Conservation (phyloP, 2,113 vertebrate genomes). For the Anguilla japonica region DNA sequence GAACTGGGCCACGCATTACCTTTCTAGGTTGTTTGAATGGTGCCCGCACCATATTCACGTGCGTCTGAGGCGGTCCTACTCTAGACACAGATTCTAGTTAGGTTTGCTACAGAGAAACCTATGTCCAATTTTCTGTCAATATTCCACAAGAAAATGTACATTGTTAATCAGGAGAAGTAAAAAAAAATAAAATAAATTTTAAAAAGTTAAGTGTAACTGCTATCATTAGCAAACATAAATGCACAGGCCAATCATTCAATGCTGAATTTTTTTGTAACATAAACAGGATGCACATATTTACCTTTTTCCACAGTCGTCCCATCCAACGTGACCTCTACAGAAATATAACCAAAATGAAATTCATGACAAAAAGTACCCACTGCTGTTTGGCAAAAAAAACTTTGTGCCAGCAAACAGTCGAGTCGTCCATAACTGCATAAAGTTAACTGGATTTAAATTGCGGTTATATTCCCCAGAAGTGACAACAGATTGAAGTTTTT, state of each 20-base stretch:
- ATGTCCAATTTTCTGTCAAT: not conserved
- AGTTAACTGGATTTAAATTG: not conserved
- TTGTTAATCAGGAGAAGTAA: not conserved
- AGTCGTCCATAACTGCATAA: not conserved
- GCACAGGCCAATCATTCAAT: no score
- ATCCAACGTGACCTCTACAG: conserved; percentile 46
- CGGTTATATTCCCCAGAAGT: no score
- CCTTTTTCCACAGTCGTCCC: conserved; percentile 39
- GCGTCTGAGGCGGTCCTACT: not conserved
- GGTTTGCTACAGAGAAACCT: not conserved
- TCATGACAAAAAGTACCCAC: not conserved
- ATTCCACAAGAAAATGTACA: not conserved
- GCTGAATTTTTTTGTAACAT: no score
- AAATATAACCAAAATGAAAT: conserved; percentile 3
- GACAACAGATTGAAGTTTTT: no score
- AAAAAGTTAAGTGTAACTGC: not conserved
- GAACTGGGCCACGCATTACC: not conserved
- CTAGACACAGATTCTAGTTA: not conserved
- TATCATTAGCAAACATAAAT: not conserved
- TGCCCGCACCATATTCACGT: not conserved
- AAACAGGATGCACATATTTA: conserved; percentile 22
- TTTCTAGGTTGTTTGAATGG: not conserved
- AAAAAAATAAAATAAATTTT: conserved; percentile 17
- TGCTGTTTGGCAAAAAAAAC: not conserved
- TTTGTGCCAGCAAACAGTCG: not conserved